Conservation (phyloP, 2,113 vertebrate species). For the Smithornis capensis region DNA sequence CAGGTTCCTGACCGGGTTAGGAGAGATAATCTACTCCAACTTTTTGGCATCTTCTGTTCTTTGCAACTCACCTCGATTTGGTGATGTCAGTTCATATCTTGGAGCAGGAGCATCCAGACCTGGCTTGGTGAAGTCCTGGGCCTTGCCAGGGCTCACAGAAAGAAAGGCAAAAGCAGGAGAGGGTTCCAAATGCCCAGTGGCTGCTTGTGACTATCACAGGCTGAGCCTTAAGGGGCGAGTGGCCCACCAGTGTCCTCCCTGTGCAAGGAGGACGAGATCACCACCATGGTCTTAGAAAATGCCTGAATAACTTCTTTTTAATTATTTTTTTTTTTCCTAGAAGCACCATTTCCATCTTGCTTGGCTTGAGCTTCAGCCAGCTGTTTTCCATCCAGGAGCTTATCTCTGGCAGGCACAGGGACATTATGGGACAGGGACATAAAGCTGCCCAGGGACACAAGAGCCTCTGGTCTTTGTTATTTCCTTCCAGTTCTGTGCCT, state of each 20-base stretch:
- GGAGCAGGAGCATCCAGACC: background rate
- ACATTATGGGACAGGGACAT: background rate
- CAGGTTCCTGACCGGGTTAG: fast-evolving
- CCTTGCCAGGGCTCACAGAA: background rate
- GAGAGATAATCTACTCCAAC: background rate
- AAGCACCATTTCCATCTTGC: slow-evolving; percentile 40
- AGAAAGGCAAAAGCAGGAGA: background rate
- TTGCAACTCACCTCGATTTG: background rate
- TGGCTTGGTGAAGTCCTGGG: background rate
- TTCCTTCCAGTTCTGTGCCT: slow-evolving; percentile 3
- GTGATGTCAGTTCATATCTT: background rate
- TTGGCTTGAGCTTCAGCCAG: slow-evolving; percentile 17
- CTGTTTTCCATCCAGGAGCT: background rate
- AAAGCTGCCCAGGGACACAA: background rate
- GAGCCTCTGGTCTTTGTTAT: background rate
- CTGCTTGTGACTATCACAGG: background rate
- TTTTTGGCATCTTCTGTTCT: background rate
- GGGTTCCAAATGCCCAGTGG: background rate
- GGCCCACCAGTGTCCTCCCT: background rate
- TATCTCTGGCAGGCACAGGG: slow-evolving; percentile 30
- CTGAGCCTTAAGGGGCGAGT: background rate
- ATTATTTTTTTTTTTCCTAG: background rate
- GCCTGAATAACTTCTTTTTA: background rate
- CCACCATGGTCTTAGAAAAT: background rate
- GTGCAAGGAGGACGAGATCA: background rate